Conservation (phyloP, 1,140 invertebrate species). For the Coptotermes formosanus region DNA sequence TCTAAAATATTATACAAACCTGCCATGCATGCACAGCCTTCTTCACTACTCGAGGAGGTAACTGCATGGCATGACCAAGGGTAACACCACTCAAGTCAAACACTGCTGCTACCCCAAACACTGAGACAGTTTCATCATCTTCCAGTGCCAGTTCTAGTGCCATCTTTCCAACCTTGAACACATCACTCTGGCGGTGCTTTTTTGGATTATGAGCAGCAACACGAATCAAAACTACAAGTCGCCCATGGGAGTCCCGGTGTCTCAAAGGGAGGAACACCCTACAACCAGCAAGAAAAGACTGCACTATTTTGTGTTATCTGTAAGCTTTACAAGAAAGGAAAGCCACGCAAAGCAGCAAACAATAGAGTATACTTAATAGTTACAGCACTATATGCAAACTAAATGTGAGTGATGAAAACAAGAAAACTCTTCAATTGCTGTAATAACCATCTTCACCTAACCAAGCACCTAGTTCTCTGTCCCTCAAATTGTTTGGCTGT, state of each 20-base stretch:
- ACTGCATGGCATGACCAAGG: constrained; percentile 58
- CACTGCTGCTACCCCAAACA: constrained; percentile 58
- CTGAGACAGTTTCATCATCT: constrained; percentile 52
- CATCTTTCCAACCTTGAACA: constrained; percentile 54
- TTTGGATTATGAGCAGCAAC: constrained; percentile 57
- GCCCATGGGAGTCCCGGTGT: constrained; percentile 50
- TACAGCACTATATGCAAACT: not conserved
- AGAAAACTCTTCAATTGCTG: too few species aligned
- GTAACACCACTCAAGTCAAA: constrained; percentile 59
- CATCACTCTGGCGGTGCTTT: constrained; percentile 53
- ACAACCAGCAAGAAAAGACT: constrained; percentile 34
- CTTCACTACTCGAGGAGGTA: constrained; percentile 57
- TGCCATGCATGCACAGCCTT: constrained; percentile 64
- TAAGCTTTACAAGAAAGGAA: not conserved
- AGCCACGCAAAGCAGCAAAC: not conserved
- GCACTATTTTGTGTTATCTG: not conserved
- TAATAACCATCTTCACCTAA: too few species aligned
- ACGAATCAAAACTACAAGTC: constrained; percentile 57
- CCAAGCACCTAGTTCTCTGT: too few species aligned
- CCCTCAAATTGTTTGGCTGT: too few species aligned
- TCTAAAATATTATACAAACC: constrained; percentile 36
- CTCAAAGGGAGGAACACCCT: constrained; percentile 59
- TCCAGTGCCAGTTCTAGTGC: constrained; percentile 40
- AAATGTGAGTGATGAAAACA: not conserved
- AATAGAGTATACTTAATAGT: not conserved